Evolutionary conservation across 1,140 invertebrate genomes (phyloP).

Genomic region (Papilio polyxenes): DNA sequence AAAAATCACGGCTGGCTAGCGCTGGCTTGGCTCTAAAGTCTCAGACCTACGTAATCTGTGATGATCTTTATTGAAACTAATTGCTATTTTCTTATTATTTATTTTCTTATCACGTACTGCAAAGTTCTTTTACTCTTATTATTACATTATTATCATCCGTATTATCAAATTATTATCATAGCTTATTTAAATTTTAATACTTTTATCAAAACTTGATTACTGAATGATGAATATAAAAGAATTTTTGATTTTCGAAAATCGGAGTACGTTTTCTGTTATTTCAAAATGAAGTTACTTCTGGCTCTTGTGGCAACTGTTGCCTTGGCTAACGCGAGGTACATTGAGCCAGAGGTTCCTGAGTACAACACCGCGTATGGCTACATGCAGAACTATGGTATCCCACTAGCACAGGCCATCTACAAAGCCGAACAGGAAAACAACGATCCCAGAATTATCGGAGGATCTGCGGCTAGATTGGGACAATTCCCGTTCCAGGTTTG

Average conservation of each 20-base stretch:
- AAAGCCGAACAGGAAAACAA: constrained; percentile 43
- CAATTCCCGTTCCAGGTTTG: constrained; percentile 55
- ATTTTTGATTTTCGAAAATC: constrained; percentile 5
- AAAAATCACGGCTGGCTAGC: neutral
- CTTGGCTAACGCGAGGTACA: constrained; percentile 41
- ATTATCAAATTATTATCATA: constrained; percentile 14
- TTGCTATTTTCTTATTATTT: neutral
- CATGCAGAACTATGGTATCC: constrained; percentile 49
- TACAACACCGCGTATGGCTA: constrained; percentile 51
- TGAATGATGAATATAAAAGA: neutral
- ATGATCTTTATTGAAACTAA: neutral
- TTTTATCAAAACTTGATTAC: constrained; percentile 4
- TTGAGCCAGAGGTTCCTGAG: constrained; percentile 25
- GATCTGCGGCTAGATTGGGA: constrained; percentile 46
- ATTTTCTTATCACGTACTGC: neutral
- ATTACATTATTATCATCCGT: neutral
- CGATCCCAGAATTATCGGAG: constrained; percentile 52
- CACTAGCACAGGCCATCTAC: constrained; percentile 43
- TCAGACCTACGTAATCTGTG: neutral
- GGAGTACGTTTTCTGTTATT: constrained; percentile 9
- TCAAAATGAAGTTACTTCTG: constrained; percentile 40
- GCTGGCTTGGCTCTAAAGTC: no score
- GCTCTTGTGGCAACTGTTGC: constrained; percentile 33
- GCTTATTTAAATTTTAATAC: constrained; percentile 6
- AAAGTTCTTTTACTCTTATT: neutral